Percentiles rank a stretch among this genome's conserved stretches.
phyloP scores from a whole-genome alignment of 23 tunicate species.

The Botrylloides violaceus region DNA sequence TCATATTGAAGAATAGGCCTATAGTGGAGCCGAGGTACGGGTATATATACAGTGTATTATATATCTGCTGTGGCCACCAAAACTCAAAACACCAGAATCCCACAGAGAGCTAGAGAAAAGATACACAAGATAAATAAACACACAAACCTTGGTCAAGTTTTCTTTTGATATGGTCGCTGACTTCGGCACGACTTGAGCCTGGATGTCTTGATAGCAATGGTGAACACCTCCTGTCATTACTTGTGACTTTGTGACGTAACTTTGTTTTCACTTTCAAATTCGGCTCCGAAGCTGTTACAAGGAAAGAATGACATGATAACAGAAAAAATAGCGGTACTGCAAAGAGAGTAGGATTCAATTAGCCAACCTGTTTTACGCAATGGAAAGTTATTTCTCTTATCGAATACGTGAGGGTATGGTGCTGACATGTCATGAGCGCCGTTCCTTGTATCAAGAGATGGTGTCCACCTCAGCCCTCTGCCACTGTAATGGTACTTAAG shows the following conservation, averaged over 20 bases:
- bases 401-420: slow-evolving; percentile 17
- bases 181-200: slow-evolving; percentile 35
- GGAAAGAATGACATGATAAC: neutral
- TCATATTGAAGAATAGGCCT: no score
- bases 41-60: no score
- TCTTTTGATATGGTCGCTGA: slow-evolving; percentile 60
- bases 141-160: slow-evolving; percentile 45
- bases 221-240: slow-evolving; percentile 55
- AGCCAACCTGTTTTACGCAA: slow-evolving; percentile 93
- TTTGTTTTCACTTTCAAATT: slow-evolving; percentile 78
- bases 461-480: slow-evolving; percentile 19
- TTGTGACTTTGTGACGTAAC: slow-evolving; percentile 44
- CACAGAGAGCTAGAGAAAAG: no score
- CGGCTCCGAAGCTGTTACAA: slow-evolving; percentile 84
- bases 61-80: no score
- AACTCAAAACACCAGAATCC: no score
- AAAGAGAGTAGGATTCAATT: no score
- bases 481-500: neutral
- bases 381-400: slow-evolving; percentile 58
- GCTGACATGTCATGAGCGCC: slow-evolving; percentile 29
- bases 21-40: no score
- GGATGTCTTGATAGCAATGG: slow-evolving; percentile 62
- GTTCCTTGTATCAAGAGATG: slow-evolving; percentile 33
- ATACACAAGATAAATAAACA: no score
- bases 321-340: no score